Evolutionary conservation across 2,888 invertebrate genomes (phyloP).

Genomic region (Volucella inflata): DNA sequence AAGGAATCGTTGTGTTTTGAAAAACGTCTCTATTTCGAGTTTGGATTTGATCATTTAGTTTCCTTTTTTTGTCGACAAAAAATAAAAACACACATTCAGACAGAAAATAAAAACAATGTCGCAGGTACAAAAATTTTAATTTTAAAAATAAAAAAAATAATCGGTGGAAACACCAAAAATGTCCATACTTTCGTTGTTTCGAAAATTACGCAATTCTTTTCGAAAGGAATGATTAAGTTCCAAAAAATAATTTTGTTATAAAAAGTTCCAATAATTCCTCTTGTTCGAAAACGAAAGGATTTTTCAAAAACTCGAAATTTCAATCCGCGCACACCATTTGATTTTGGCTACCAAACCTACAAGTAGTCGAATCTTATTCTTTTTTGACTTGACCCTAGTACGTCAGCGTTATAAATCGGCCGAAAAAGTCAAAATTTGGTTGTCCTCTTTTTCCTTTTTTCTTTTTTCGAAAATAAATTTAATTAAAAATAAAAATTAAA

Average conservation of each 20-base stretch:
- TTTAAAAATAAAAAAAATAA: constrained; percentile 9
- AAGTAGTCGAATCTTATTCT: too few species aligned
- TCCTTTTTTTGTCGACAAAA: constrained; percentile 21
- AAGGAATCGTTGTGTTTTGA: constrained; percentile 58
- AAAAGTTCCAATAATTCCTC: constrained; percentile 27
- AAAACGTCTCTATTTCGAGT: constrained; percentile 50
- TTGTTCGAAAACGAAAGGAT: constrained; percentile 14
- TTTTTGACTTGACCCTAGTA: neutral
- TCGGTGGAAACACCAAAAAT: neutral
- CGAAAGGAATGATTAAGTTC: constrained; percentile 62
- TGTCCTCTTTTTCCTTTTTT: constrained; percentile 20
- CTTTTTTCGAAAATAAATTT: constrained; percentile 13
- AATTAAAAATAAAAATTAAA: constrained; percentile 18
- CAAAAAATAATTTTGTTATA: constrained; percentile 1
- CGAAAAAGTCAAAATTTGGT: neutral
- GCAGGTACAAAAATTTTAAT: constrained; percentile 33
- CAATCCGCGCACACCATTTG: constrained; percentile 33
- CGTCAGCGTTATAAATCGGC: constrained; percentile 15
- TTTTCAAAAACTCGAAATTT: constrained; percentile 8
- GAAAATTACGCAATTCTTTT: constrained; percentile 65
- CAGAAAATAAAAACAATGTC: constrained; percentile 1
- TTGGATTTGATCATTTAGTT: constrained; percentile 31
- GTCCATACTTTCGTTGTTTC: constrained; percentile 40
- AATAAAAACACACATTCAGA: constrained; percentile 38
- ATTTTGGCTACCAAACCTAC: neutral